phyloP scores from a whole-genome alignment of 2,888 invertebrate genomes.

The Dicyrtoma fusca region DNA sequence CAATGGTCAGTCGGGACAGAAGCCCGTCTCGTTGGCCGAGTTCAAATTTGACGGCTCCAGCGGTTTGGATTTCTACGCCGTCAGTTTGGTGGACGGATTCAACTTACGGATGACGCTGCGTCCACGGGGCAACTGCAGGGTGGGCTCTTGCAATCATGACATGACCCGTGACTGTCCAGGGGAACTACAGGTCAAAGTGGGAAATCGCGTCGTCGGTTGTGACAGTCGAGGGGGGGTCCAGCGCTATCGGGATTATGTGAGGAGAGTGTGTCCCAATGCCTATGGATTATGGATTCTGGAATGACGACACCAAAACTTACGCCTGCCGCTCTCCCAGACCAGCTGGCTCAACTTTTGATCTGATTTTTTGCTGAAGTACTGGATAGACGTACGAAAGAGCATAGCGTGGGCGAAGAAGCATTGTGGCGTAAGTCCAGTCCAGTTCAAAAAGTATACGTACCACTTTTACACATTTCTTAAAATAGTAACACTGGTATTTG shows the following conservation, averaged over 20 bases:
- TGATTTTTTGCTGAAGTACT: slow-evolving; percentile 1
- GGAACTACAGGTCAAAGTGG: background rate
- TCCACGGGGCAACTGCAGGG: background rate
- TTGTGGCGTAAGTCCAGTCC: too few species aligned
- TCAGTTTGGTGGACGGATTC: background rate
- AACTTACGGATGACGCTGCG: background rate
- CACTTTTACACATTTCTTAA: too few species aligned
- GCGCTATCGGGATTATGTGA: background rate
- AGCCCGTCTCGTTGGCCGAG: background rate
- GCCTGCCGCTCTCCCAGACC: background rate
- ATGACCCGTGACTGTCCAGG: background rate
- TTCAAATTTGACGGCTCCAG: background rate
- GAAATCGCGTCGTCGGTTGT: background rate
- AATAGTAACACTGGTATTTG: too few species aligned
- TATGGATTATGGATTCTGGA: background rate
- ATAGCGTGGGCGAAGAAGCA: too few species aligned
- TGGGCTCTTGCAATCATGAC: background rate
- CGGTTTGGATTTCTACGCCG: background rate
- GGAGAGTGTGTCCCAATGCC: background rate
- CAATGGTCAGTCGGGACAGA: background rate
- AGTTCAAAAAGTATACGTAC: too few species aligned
- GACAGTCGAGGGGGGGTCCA: background rate
- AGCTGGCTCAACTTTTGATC: background rate
- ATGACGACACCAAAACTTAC: background rate
- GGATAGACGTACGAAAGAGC: too few species aligned